Evolutionary conservation across 2,888 invertebrate genomes (phyloP), one percentile per base, ranked within the genome.

Genomic region (Hyposoter dolosus): DNA sequence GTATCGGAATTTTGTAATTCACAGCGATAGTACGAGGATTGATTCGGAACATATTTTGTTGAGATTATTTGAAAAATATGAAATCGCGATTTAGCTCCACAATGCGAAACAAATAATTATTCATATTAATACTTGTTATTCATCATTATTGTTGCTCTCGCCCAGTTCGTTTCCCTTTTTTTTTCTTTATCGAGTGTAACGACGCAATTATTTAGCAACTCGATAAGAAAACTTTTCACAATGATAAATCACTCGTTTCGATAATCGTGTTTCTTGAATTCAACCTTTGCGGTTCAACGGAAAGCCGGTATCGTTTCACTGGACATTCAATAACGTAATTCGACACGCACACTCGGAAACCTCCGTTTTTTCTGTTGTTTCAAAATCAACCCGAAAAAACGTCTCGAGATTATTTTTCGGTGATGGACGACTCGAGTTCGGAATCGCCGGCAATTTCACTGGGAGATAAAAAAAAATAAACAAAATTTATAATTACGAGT

Each of bases 1-100:
- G 47, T 53, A 60, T 60, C 65, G 43, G 32, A 66, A 53, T 85
- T 87, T 82, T 82, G 83, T 77, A 87, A 85, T 80, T 15, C 75
- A 65, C 47, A 19, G 65, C 69, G 82, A 86, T 84, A 82, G 79
- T 69, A 53, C 47, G 43, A 74, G 28, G 23, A 19, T 47, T 79
- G 40, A 23, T n/a, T 69, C 23, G 47, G 53, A 75, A 56, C 65
- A 79, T 72, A 53, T 68, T 83, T 45, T 69, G 63, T 65, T 23
- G 12, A 28, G 9, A 45, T 19, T 45, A 45, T 72, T 63, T 60
- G 17, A 15, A 17, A 60, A 5, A 32, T 10, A 45, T 72, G 1
- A 56, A 68, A 23, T 75, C 69, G 43, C 43, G 23, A 23, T 40
- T 17, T 28, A 40, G 47, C 15, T 40, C 40, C 40, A 19, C 63